Percentiles rank a stretch among this genome's conserved stretches.
Conservation (phyloP, 2,888 invertebrate species). For the Eurytoma adleriae region DNA sequence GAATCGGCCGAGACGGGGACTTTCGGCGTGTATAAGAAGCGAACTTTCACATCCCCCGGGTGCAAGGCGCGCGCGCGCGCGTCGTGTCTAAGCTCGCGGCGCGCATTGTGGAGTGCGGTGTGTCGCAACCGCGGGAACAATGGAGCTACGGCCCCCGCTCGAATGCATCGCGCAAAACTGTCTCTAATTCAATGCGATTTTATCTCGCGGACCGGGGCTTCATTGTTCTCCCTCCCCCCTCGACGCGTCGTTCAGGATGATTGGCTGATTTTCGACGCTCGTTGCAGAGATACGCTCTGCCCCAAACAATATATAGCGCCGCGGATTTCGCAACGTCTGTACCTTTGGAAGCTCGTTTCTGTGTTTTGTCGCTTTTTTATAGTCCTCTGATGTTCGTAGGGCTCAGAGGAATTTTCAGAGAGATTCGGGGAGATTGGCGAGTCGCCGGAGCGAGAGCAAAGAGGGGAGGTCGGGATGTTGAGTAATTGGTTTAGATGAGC, state of each 20-base stretch:
- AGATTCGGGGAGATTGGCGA: no score
- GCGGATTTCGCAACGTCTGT: not conserved
- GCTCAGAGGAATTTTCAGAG: no score
- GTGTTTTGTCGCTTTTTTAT: no score
- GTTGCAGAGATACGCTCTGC: not conserved
- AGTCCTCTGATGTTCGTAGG: no score
- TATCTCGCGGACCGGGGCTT: slow-evolving; percentile 7
- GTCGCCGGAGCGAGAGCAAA: no score
- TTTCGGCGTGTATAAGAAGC: no score
- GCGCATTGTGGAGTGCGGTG: not conserved
- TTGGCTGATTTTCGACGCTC: slow-evolving; percentile 15
- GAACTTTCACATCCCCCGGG: no score
- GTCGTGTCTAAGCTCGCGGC: not conserved
- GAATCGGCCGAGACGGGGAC: no score
- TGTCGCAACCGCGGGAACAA: slow-evolving; percentile 23
- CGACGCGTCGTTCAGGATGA: slow-evolving; percentile 12
- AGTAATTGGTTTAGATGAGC: no score
- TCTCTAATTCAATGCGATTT: slow-evolving; percentile 51
- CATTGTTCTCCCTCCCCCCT: slow-evolving; percentile 16
- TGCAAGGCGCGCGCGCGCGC: no score
- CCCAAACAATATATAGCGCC: slow-evolving; percentile 1
- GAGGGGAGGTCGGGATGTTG: no score
- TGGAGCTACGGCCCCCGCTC: not conserved
- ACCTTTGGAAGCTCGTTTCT: no score
- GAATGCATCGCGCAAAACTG: slow-evolving; percentile 39